Base-by-base conservation (phyloP, 92 coral and sea anemone genomes). In the Metridium senile region DNA sequence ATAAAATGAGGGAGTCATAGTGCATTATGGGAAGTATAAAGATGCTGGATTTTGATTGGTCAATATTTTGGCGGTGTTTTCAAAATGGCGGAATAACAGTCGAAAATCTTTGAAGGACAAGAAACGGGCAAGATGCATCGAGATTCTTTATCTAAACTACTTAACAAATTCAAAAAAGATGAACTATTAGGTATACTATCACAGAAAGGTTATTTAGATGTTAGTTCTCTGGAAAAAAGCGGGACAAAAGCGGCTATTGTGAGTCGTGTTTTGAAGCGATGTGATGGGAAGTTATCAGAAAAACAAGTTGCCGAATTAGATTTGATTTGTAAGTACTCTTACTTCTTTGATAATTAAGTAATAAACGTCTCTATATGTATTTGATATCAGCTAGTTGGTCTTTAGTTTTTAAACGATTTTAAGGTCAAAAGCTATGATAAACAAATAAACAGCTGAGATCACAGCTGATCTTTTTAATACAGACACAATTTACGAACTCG, bases 101-200 rank as follows among this genome's bases (percentile, higher is more conserved):
- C 58, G 52, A 56, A 54, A 68, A 18, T 21, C 19, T 65, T 43
- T 68, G 6, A n/a, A 34, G 11, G 32, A 23, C 54, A 68, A 68
- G 43, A 34, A 51, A 52, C 26, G 27, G 22, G 28, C 65, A 86
- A 61, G 45, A 86, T 86, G 90, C 76, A 83, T 33, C 65, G 61
- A 52, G 80, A 68, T 51, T 77, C 57, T 19, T 66, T 89, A 58
- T 26, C 68, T n/a, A 92, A 89, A 52, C 83, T 92, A 65, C 79
- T 92, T 61, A 82, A 82, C 62, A 79, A 79, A 75, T 92, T 92
- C 78, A 89, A 82, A 63, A 92, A 89, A 58, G 93, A 92, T 43
- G 97, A 92, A 58, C 87, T 92, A 13, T 70, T 89, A 26, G 85
- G 79, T 34, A 77, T 82, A 47, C 78, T 92, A 35, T 61, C 70